Evolutionary conservation across 1,140 invertebrate genomes (phyloP), one percentile per base, ranked within the genome.

Genomic region (Tachypleus tridentatus): DNA sequence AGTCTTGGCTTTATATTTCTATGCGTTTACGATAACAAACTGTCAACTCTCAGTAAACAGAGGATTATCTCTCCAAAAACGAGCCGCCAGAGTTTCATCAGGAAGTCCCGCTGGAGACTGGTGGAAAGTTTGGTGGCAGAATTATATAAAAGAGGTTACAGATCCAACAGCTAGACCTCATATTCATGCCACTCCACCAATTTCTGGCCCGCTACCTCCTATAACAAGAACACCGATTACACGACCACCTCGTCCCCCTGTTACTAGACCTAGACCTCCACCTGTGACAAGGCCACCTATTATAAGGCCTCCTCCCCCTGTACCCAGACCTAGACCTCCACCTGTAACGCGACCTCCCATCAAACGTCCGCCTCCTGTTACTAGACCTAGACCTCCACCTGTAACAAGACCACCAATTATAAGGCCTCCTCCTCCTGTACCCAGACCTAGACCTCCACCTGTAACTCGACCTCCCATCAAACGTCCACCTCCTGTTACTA

Each of bases 111-210:
- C 29, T 29, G 64, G 64, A 4, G 69, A 70, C 57, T 70, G 69
- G 69, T 70, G 69, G 69, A 67, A 67, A 53, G 69, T 65, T 57
- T 70, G 69, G 69, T 70, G 69, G 69, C 49, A 10, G 49, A 66
- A 65, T 62, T 70, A 70, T 57, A 70, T 70, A 11, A 59, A 63
- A 53, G 69, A 70, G 48, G 69, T 67, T 29, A 67, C 66, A n/a
- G 69, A 70, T 60, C 69, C 69, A 3, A 70, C 69, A n/a, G 69
- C 65, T 1, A 9, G 64, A 0, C 69, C 69, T 3, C n/a, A 66
- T 7, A 64, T 58, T 50, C 65, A 56, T 51, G 62, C 68, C 9
- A 65, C 64, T 53, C 63, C 61, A 48, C 49, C 65, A 49, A 59
- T 57, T 11, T 61, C 63, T 7, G 58, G 64, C n/a, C 68, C 68